Evolutionary conservation across 2,888 invertebrate species (phyloP), one percentile per base, ranked within the genome.

Genomic region (Heliconius ethilla): DNA sequence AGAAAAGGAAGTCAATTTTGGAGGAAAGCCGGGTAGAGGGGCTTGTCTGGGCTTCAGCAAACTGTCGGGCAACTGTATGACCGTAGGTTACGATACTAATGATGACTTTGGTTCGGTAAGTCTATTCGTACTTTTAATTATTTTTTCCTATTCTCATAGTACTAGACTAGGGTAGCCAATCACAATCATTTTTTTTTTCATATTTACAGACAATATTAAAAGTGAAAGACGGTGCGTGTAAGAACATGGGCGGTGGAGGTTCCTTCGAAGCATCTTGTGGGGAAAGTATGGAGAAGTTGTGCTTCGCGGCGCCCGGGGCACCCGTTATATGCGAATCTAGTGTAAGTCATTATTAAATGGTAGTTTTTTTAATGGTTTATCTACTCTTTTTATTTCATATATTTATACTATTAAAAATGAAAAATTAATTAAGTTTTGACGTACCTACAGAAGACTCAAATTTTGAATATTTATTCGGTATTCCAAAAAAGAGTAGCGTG

Each of bases 301-400:
- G 81, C 63, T 73, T 75, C 11, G 80, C 77, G 11, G 27, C 72
- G 4, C 45, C 72, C 10, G 83, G 83, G 6, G 80, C 80, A 2
- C 83, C 83, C 0, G 72, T 83, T 13, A 63, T 81, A 29, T 82
- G 83, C 65, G 73, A 59, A 29, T 74, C 70, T 29, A 77, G 65
- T 25, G 79, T 77, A 62, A 80, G 70, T 76, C 18, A 62, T 51
- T 27, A 13, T 40, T 3, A 51, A 51, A 18, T 51, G 33, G 33
- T 33, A 33, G 33, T 33, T 33, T 33, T 6, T 33, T 33, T 33
- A 33, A 33, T 7, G 0, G 33, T 33, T 33, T 33, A 33, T 33
- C 33, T 33, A 7, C 33, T 1, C 33, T 33, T 33, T 33, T 33
- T 33, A 33, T 33, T 33, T 33, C 7, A 33, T 33, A 33, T 33